Percentiles rank a stretch among this genome's conserved stretches.
Conservation (phyloP, 2,888 invertebrate species). For the Pheosia gnoma region DNA sequence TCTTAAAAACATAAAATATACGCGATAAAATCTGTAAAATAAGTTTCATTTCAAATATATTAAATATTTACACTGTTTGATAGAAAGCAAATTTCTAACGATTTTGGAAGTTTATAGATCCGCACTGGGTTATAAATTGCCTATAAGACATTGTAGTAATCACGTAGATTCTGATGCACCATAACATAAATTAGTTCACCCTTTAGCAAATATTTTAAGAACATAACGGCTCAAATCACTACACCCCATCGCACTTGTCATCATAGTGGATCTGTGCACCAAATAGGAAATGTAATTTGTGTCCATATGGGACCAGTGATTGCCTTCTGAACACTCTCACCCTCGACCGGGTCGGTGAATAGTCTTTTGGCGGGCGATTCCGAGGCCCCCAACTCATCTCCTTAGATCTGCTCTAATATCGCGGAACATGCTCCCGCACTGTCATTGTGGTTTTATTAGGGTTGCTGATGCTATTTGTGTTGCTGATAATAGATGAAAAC, state of each 20-base stretch:
- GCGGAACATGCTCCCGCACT: slow-evolving; percentile 43
- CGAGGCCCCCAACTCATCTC: slow-evolving; percentile 63
- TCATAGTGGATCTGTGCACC: slow-evolving; percentile 67
- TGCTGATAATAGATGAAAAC: not conserved
- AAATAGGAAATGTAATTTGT: slow-evolving; percentile 80
- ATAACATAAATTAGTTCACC: slow-evolving; percentile 5
- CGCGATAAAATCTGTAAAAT: too few species aligned
- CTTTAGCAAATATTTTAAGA: slow-evolving; percentile 26
- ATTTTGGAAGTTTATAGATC: too few species aligned
- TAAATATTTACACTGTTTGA: too few species aligned
- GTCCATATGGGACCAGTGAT: slow-evolving; percentile 82
- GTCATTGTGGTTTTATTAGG: slow-evolving; percentile 48
- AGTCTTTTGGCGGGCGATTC: slow-evolving; percentile 73
- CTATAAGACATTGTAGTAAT: too few species aligned
- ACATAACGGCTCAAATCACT: slow-evolving; percentile 48
- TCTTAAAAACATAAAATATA: too few species aligned
- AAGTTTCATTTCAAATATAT: too few species aligned
- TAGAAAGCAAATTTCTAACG: too few species aligned
- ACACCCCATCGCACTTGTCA: slow-evolving; percentile 76
- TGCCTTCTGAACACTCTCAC: slow-evolving; percentile 75
- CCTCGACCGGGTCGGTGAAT: slow-evolving; percentile 61
- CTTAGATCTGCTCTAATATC: slow-evolving; percentile 71
- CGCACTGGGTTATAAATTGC: too few species aligned
- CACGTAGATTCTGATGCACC: not conserved
- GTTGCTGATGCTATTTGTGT: slow-evolving; percentile 24